Evolutionary conservation across 2,888 invertebrate species (phyloP), one percentile per base, ranked within the genome.

Genomic region (Petrolisthes cinctipes): DNA sequence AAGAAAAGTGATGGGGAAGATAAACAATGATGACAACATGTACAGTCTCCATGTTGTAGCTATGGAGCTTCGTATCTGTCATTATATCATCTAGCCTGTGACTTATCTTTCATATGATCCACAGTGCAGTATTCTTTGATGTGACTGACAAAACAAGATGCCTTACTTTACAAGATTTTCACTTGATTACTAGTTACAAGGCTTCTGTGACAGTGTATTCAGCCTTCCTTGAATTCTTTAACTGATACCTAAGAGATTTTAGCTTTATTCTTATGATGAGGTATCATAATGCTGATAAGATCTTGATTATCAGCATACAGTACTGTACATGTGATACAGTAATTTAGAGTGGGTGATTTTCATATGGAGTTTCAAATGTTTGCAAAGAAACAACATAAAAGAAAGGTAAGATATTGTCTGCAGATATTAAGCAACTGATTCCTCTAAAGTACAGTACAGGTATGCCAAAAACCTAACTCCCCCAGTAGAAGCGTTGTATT

Each of bases 131-230:
- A 14, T 54, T 14, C 17, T 78, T 11, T 75, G 5, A 53, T 78
- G 78, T 53, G 53, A 54, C 14, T 54, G 9, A 51, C 14, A 6
- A 17, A 80, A 61, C 80, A 80, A 57, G 80, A 80, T 80, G 80
- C 80, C 80, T 80, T 80, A 61, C 80, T 61, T 75, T 71, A 71
- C 71, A 71, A n/a, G 20, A 71, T 71, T n/a, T 71, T 71, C 71
- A 71, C 5, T 14, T 71, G 71, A 20, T 20, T n/a, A 71, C 6
- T 14, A n/a, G n/a, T 71, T 71, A n/a, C 6, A 20, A 71, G 71
- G 71, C 20, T n/a, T n/a, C n/a, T 71, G 6, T 6, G 20, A 71
- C n/a, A 6, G 14, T 6, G 17, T n/a, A 71, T 71, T 71, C 71
- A 71, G 14, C 71, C 71, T 71, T n/a, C 6, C 20, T 71, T 20